Evolutionary conservation across 2,888 invertebrate species (phyloP), one percentile per base, ranked within the genome.

Genomic region (Eupeodes latifasciatus): DNA sequence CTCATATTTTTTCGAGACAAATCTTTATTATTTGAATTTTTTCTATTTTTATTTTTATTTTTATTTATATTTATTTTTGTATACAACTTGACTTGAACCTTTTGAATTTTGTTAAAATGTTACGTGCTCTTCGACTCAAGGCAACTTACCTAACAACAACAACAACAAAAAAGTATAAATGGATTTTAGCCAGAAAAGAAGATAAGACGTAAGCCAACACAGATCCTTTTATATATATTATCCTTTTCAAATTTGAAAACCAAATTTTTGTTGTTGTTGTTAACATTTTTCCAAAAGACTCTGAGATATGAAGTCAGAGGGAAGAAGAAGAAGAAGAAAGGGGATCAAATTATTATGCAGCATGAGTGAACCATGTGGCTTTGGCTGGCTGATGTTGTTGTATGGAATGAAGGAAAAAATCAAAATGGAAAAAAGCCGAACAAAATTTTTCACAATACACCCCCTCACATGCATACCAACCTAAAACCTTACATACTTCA

Each of bases 221-320:
- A 75, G 81, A 88, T 87, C 84, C 87, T 77, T 84, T 80, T 76
- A 71, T 71, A 40, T 71, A 40, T 40, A 71, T 84, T 66, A 83
- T 84, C 84, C 72, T 74, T 64, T 81, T 81, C 81, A 84, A 88
- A 88, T 88, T 88, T 88, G 69, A 84, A 84, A 85, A 88, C 88
- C 88, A 88, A 88, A 88, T 88, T 88, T 62, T 77, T 16, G 71
- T 59, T 77, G 72, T 72, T 53, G 9, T 44, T 36, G 19, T 14
- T 55, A 19, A 55, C 1, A 12, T 44, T 57, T 59, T 59, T 59
- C 12, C 4, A 47, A 16, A 34, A 55, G 55, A 51, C 19, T 47
- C 49, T 47, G 9, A 55, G 53, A 67, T 6, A 49, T 27, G 51
- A 16, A 19, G 53, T 55, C 4, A n/a, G 11, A 57, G 55, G 27